Base-by-base conservation (phyloP, 2,888 invertebrate genomes). In the Himalopsyche tibetana region DNA sequence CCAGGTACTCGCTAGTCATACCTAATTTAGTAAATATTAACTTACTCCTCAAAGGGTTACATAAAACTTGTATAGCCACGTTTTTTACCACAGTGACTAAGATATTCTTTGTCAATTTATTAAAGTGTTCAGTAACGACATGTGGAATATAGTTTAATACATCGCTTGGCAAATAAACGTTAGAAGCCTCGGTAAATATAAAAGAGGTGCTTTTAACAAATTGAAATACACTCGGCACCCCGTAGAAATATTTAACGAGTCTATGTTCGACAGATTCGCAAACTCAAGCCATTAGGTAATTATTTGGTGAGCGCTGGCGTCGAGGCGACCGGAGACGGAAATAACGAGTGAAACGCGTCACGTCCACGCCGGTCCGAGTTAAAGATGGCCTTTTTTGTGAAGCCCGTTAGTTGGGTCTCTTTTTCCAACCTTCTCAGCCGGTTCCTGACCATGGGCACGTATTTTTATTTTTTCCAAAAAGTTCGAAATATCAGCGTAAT, bases 391-490 rank as follows among this genome's bases (percentile, higher is more conserved):
- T 79, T 85, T 85, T 85, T 83, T 69, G 40, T 17, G 83, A 38
- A 38, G 69, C 83, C 83, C 56, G 83, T 83, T 79, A 40, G 56
- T 42, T 69, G 83, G 56, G 69, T 83, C 74, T 36, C 74, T 74
- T 74, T 74, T 74, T 63, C n/a, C 63, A 63, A 36, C 38, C 80
- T 38, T 19, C 28, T 42, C 45, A 79, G 12, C 55, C 81, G 36
- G 40, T 51, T 82, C 80, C 74, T 84, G 87, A 88, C 86, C 86
- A 83, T 42, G 51, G 85, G 86, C 88, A 88, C 88, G 86, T 88
- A 84, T 88, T 88, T 51, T 83, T 88, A 85, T 88, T 88, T 88
- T 88, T 80, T 45, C 56, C 88, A 85, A 82, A 86, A 69, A 84
- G 82, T 85, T 83, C 83, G 51, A 63, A 85, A 86, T 83, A 81